Conservation (phyloP, 1,140 invertebrate genomes). For the Parasteatoda tepidariorum region DNA sequence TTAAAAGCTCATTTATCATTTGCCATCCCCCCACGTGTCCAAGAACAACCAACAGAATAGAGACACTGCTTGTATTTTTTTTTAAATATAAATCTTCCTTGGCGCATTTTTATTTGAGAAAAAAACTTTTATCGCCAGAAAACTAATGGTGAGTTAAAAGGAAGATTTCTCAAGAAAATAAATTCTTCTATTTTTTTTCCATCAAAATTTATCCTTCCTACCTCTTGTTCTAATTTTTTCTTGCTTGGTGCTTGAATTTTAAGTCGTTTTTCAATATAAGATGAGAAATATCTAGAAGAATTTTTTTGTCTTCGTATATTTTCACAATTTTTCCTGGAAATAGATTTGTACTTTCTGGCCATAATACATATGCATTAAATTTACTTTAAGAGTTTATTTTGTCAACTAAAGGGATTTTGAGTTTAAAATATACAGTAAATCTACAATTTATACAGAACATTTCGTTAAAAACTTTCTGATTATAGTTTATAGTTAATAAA, state of each 20-base stretch:
- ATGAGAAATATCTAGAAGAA: too few relatives aligned
- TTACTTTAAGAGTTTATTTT: too few relatives aligned
- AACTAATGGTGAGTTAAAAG: constrained; percentile 28
- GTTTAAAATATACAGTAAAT: too few relatives aligned
- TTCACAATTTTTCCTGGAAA: too few relatives aligned
- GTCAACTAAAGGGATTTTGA: too few relatives aligned
- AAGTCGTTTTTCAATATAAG: background rate
- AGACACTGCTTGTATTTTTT: constrained; percentile 33
- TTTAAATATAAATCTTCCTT: background rate
- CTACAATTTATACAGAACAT: too few relatives aligned
- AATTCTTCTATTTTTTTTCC: constrained; percentile 20
- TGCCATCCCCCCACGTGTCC: background rate
- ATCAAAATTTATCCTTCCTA: background rate
- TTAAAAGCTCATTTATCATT: constrained; percentile 56
- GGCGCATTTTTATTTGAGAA: background rate
- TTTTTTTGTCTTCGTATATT: too few relatives aligned
- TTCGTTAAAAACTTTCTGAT: too few relatives aligned
- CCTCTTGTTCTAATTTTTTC: too few relatives aligned
- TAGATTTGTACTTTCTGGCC: too few relatives aligned
- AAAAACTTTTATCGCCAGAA: constrained; percentile 39
- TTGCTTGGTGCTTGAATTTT: background rate
- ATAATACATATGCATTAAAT: too few relatives aligned
- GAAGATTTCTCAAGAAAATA: constrained; percentile 4
- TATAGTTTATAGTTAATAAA: too few relatives aligned
- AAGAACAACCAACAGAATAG: constrained; percentile 17